A percentile compares a stretch with the other conserved stretches of the same genome.
These are phyloP conservation scores for Oxytorus armatus DNA, from an alignment of 2,888 invertebrate species.

Conservation along the genomic window DNA sequence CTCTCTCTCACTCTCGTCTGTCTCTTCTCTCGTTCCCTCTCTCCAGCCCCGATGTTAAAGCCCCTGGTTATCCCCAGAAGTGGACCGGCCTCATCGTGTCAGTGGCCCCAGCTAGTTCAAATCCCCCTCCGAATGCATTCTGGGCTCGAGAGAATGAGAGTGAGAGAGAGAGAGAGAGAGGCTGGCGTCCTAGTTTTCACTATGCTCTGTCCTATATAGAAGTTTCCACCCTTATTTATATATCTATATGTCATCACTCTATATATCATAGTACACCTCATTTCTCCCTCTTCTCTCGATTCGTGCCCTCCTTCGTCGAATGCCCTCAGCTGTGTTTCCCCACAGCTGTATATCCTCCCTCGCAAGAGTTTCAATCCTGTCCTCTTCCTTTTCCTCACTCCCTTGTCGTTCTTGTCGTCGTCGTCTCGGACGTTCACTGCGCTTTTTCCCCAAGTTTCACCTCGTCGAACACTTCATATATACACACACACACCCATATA, in stretches of 20 bases:
- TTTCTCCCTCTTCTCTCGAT: slow-evolving; percentile 46
- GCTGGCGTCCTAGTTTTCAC: slow-evolving; percentile 71
- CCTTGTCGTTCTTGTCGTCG: slow-evolving; percentile 8
- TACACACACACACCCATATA: slow-evolving; percentile 1
- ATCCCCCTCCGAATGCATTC: slow-evolving; percentile 69
- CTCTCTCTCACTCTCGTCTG: slow-evolving; percentile 57
- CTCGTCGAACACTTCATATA: slow-evolving; percentile 52
- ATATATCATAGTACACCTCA: slow-evolving; percentile 34
- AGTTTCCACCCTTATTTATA: slow-evolving; percentile 16
- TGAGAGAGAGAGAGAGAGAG: slow-evolving; percentile 26
- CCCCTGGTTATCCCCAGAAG: slow-evolving; percentile 72
- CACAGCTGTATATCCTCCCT: slow-evolving; percentile 14
- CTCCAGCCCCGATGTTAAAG: slow-evolving; percentile 43
- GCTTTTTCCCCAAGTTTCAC: slow-evolving; percentile 41
- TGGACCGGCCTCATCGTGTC: slow-evolving; percentile 76
- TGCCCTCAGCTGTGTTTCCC: slow-evolving; percentile 46
- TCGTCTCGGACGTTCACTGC: slow-evolving; percentile 37
- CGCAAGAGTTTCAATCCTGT: slow-evolving; percentile 34
- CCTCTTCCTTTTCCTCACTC: slow-evolving; percentile 34
- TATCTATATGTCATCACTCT: slow-evolving; percentile 27
- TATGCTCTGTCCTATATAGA: slow-evolving; percentile 60
- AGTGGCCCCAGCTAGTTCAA: slow-evolving; percentile 77
- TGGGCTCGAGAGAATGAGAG: slow-evolving; percentile 70
- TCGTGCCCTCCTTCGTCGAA: slow-evolving; percentile 42
- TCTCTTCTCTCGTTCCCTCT: slow-evolving; percentile 19